Percentiles rank a stretch among this genome's conserved stretches.
These are phyloP conservation scores for Anolis carolinensis DNA, from an alignment of 2,113 vertebrate species.

Conservation along the genomic window DNA sequence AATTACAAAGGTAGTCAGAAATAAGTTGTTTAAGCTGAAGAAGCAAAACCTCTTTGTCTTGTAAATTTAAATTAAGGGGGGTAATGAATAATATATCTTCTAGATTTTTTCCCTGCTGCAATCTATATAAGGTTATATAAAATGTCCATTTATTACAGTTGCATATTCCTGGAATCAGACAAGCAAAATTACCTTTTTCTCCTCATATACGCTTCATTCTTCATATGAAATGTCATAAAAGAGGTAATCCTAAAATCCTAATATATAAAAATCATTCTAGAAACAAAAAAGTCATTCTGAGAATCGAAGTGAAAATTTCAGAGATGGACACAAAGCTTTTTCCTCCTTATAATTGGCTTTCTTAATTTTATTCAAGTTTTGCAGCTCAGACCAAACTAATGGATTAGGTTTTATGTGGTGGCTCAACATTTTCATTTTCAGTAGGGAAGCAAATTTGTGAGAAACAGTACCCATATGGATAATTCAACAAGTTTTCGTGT, in stretches of 20 bases:
- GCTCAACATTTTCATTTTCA: background rate
- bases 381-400: constrained; percentile 13
- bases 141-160: constrained; percentile 74
- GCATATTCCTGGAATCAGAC: constrained; percentile 66
- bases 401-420: background rate
- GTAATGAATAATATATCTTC: constrained; percentile 62
- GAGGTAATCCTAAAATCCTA: constrained; percentile 68
- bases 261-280: constrained; percentile 69
- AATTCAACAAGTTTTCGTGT: background rate
- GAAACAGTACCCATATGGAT: background rate
- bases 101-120: constrained; percentile 48
- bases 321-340: constrained; percentile 10
- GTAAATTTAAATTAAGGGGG: constrained; percentile 63
- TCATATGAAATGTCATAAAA: constrained; percentile 61
- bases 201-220: constrained; percentile 64
- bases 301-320: constrained; percentile 61
- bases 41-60: constrained; percentile 60
- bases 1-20: constrained; percentile 55
- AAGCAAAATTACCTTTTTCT: constrained; percentile 69
- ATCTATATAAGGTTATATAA: constrained; percentile 70
- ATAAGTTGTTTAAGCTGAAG: constrained; percentile 54
- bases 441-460: background rate
- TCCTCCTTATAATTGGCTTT: background rate
- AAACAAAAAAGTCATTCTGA: constrained; percentile 55
- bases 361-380: constrained; percentile 28